Conservation (phyloP, 2,797 vertebrate genomes). For the Pampus argenteus region DNA sequence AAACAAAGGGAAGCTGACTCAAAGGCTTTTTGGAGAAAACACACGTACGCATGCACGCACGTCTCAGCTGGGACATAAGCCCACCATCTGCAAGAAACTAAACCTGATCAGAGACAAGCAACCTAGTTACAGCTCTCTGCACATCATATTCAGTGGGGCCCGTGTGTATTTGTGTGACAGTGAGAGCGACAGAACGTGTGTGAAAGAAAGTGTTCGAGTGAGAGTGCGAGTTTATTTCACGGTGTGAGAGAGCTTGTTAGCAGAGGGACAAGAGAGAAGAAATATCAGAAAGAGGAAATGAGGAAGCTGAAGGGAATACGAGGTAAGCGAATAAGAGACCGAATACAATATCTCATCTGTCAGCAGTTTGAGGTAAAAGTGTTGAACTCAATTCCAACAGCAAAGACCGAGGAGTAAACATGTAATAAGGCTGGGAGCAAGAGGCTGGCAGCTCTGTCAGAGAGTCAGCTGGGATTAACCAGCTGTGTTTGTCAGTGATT, state of each 20-base stretch:
- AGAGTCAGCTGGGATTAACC: slow-evolving; percentile 25
- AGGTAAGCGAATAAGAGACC: background rate
- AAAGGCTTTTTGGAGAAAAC: slow-evolving; percentile 26
- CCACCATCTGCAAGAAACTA: slow-evolving; percentile 50
- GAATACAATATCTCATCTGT: slow-evolving; percentile 8
- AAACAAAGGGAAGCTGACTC: slow-evolving; percentile 60
- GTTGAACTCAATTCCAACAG: slow-evolving; percentile 26
- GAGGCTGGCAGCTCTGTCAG: slow-evolving; percentile 25
- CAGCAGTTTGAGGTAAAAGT: slow-evolving; percentile 46
- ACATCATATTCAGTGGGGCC: slow-evolving; percentile 31
- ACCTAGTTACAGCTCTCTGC: slow-evolving; percentile 47
- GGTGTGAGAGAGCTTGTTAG: slow-evolving; percentile 41
- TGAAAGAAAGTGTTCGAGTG: background rate
- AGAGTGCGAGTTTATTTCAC: background rate
- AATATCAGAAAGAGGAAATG: slow-evolving; percentile 19
- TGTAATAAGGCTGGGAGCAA: slow-evolving; percentile 36
- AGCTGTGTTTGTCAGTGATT: slow-evolving; percentile 4
- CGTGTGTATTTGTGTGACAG: slow-evolving; percentile 1
- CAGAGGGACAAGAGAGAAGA: background rate
- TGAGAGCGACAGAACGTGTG: background rate
- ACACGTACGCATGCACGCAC: slow-evolving; percentile 13
- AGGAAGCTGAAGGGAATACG: background rate
- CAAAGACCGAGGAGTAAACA: slow-evolving; percentile 21
- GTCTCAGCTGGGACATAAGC: slow-evolving; percentile 42
- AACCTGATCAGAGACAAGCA: slow-evolving; percentile 58